A percentile compares a stretch with the other conserved stretches of the same genome.
Conservation (phyloP, 2,888 invertebrate genomes). For the Noctua pronuba region DNA sequence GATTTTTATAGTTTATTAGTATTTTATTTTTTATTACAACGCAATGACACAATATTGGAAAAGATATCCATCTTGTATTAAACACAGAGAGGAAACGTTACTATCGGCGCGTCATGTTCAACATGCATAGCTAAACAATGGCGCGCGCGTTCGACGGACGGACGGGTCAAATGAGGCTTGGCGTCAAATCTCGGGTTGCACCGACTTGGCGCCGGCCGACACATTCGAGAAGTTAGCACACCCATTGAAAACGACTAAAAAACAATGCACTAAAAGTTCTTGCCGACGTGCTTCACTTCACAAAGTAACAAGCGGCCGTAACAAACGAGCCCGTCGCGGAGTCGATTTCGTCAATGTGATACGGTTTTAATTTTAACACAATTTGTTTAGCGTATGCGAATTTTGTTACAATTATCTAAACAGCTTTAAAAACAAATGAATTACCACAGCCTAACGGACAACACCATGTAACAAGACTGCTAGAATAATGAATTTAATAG, state of each 20-base stretch:
- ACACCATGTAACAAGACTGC: constrained; percentile 6
- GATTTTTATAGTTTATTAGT: constrained; percentile 9
- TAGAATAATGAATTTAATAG: constrained; percentile 57
- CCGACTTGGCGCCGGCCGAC: constrained; percentile 85
- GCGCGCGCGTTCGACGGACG: constrained; percentile 81
- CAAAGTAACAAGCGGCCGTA: constrained; percentile 83
- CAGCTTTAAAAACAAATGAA: neutral
- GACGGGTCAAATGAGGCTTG: constrained; percentile 88
- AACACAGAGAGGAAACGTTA: constrained; percentile 75
- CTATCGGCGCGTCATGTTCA: constrained; percentile 78
- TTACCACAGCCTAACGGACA: neutral
- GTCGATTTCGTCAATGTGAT: constrained; percentile 70
- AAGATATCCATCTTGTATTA: constrained; percentile 72
- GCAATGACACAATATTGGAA: constrained; percentile 56
- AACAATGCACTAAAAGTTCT: constrained; percentile 81
- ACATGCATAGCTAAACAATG: constrained; percentile 84
- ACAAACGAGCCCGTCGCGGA: constrained; percentile 76
- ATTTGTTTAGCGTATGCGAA: constrained; percentile 31
- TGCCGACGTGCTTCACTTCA: constrained; percentile 82
- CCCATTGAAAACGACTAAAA: constrained; percentile 78
- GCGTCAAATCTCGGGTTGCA: constrained; percentile 88
- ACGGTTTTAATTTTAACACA: constrained; percentile 38
- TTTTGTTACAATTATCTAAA: neutral
- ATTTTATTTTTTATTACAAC: constrained; percentile 34
- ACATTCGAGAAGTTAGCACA: constrained; percentile 85